Evolutionary conservation across 37 sponge, comb jelly and placozoan species (phyloP).

Genomic region (Agelas oroides): DNA sequence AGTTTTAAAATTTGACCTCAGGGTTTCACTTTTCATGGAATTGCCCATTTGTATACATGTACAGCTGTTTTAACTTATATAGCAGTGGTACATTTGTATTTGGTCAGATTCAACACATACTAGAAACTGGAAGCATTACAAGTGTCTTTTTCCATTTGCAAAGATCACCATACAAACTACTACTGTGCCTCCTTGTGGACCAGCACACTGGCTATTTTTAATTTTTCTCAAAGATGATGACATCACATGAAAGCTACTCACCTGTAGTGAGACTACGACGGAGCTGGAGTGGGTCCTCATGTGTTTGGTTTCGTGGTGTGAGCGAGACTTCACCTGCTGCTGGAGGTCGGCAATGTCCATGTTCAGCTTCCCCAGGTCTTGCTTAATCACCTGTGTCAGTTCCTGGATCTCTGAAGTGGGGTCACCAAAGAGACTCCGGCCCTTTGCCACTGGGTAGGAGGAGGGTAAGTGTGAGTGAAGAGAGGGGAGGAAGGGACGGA

Average conservation of each 20-base stretch:
- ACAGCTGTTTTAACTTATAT: no score
- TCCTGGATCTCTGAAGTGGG: conserved; percentile 93
- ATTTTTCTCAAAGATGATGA: no score
- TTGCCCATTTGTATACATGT: no score
- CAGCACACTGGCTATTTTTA: no score
- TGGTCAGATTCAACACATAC: no score
- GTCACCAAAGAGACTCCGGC: conserved; percentile 90
- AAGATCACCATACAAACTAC: no score
- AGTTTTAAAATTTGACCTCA: no score
- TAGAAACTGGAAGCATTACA: no score
- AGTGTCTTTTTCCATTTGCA: no score
- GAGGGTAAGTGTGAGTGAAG: neutral
- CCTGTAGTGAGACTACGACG: conserved; percentile 85
- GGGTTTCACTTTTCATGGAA: no score
- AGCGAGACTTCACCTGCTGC: conserved; percentile 39
- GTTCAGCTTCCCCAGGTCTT: conserved; percentile 84
- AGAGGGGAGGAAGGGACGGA: neutral
- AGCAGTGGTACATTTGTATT: no score
- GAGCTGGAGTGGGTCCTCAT: conserved; percentile 75
- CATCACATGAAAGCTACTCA: conserved; percentile 13
- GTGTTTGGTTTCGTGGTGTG: conserved; percentile 55
- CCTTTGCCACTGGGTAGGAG: conserved; percentile 69
- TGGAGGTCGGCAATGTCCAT: conserved; percentile 82
- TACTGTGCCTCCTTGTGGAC: no score
- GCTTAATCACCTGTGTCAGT: conserved; percentile 92